Conservation (phyloP, 2,888 invertebrate species). For the Zhuqinia jingwanae region DNA sequence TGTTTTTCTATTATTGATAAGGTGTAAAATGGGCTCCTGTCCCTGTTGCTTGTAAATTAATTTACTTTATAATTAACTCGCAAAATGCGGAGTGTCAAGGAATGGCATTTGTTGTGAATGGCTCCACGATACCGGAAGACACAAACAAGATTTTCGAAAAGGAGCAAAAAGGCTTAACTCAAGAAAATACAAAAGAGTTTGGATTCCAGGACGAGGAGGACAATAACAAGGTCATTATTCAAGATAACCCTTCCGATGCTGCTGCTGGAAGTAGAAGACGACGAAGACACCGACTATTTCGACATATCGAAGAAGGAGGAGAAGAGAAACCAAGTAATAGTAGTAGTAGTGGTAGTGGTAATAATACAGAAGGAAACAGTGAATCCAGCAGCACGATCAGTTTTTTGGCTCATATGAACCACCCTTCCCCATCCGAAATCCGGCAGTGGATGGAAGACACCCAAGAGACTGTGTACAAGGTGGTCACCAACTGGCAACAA, state of each 20-base stretch:
- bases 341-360: no score
- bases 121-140: neutral
- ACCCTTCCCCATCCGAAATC: slow-evolving; percentile 3
- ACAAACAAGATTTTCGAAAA: no score
- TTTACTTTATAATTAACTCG: neutral
- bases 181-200: no score
- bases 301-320: neutral
- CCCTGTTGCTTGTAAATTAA: neutral
- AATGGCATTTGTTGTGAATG: slow-evolving; percentile 13
- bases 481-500: slow-evolving; percentile 34
- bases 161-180: no score
- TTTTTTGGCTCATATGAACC: neutral
- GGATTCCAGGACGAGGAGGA: no score
- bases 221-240: no score
- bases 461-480: slow-evolving; percentile 25
- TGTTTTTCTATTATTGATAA: neutral
- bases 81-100: neutral
- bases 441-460: slow-evolving; percentile 39
- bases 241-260: neutral
- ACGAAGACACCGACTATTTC: neutral
- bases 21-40: no score
- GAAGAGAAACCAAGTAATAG: neutral
- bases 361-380: no score
- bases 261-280: no score
- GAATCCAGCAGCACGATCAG: neutral